phyloP scores from a whole-genome alignment of 2,888 invertebrate species.

The Bembecia ichneumoniformis region DNA sequence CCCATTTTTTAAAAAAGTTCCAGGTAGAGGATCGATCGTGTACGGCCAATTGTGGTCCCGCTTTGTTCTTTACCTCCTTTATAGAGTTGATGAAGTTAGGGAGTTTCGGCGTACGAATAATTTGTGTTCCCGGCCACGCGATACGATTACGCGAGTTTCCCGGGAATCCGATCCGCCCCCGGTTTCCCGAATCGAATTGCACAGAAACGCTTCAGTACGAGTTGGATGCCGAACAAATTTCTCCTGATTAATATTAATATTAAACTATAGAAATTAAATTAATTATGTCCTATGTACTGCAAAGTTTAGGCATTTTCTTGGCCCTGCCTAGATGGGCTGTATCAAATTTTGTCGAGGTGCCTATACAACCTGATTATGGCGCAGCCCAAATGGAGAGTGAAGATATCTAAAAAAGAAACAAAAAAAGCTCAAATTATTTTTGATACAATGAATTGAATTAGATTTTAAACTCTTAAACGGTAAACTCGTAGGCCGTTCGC shows the following conservation, averaged over 20 bases:
- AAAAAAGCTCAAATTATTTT: too few species aligned
- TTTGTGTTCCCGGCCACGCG: constrained; percentile 64
- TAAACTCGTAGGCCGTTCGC: too few species aligned
- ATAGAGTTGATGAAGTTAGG: constrained; percentile 66
- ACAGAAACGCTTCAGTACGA: constrained; percentile 39
- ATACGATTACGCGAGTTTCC: constrained; percentile 60
- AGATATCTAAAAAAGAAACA: too few species aligned
- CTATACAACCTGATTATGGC: too few species aligned
- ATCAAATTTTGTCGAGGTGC: too few species aligned
- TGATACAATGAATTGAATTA: too few species aligned
- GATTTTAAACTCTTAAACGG: too few species aligned
- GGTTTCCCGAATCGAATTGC: constrained; percentile 49
- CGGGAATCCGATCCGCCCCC: constrained; percentile 52
- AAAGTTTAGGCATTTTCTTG: too few species aligned
- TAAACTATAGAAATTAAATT: constrained; percentile 24
- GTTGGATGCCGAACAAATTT: constrained; percentile 33
- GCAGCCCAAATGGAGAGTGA: too few species aligned
- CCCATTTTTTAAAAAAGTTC: constrained; percentile 62
- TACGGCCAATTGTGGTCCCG: constrained; percentile 64
- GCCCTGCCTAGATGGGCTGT: too few species aligned
- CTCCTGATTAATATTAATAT: too few species aligned
- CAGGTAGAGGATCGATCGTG: constrained; percentile 44
- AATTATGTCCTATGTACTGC: constrained; percentile 6
- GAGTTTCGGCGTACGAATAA: constrained; percentile 66
- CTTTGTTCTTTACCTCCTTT: constrained; percentile 66